Evolutionary conservation across 2,113 vertebrate species (phyloP).

Genomic region (Antigone vipio): DNA sequence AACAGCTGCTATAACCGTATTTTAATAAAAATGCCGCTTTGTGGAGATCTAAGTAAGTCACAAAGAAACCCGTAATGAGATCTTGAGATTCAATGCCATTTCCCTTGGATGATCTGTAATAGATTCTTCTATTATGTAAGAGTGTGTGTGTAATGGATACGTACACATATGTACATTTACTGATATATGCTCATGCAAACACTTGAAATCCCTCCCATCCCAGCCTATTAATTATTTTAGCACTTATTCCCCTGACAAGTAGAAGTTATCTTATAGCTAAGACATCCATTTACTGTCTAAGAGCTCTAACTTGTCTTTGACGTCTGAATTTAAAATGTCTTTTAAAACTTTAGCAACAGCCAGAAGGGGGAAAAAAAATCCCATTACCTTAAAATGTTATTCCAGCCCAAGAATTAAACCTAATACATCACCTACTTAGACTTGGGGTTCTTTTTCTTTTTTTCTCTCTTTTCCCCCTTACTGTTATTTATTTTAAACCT

Average conservation of each 20-base stretch:
- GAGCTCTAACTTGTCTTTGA: neutral
- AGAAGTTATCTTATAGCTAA: neutral
- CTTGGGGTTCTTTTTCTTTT: neutral
- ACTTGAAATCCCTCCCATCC: neutral
- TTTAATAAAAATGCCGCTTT: conserved; percentile 13
- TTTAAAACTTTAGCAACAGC: neutral
- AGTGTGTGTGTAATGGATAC: neutral
- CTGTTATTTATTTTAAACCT: conserved; percentile 25
- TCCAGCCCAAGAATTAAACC: neutral
- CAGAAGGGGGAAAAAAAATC: neutral
- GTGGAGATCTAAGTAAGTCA: neutral
- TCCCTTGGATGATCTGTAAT: neutral
- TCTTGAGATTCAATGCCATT: neutral
- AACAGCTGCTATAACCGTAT: neutral
- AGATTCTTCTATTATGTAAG: neutral
- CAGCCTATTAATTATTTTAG: conserved; percentile 30
- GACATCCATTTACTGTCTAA: neutral
- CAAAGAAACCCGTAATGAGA: neutral
- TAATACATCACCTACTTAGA: neutral
- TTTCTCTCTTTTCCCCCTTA: rapidly evolving
- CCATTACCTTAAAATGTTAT: conserved; percentile 38
- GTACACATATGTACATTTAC: neutral
- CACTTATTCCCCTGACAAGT: neutral
- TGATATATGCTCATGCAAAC: neutral
- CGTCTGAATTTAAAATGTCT: conserved; percentile 1